Evolutionary conservation across 1,140 invertebrate genomes (phyloP), one percentile per base, ranked within the genome.

Genomic region (Aleiodes sp.): DNA sequence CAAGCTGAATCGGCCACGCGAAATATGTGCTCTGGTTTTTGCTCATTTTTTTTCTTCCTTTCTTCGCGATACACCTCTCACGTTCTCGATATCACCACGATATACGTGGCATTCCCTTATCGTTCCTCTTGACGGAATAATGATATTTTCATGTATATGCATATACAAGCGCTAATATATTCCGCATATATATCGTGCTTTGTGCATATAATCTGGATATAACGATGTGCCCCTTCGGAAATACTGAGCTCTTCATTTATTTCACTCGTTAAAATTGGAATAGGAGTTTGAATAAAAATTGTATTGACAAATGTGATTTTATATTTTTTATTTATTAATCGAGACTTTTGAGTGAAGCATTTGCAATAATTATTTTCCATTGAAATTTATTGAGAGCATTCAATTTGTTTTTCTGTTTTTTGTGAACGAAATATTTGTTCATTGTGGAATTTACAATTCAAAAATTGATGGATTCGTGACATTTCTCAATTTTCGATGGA

Each of bases 1-100:
- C 57, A 65, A 74, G 73, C 68, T 70, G 73, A 72, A 74, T 72
- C 64, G 70, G 66, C 56, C 57, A 43, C 56, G 57, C 66, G 57
- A 68, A 68, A 68, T 68, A 68, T 68, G 66, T 57, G 39, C 33
- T 26, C 24, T 26, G 29, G 39, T 24, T 33, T 37, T 37, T n/a
- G 7, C 41, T 65, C 59, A 43, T 61, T 41, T 46, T 61, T 52
- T 68, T 31, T 43, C 37, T 56, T 14, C 6, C 2, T 26, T 8
- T 26, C 60, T 46, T 16, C 37, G 46, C 24, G 6, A 35, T 29
- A 14, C 33, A 4, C 35, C 35, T 39, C n/a, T 24, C 16, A 33
- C 19, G 37, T 62, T 21, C 60, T 37, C 60, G 31, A 39, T 39
- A 62, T 19, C n/a, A 29, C 14, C 31, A 60, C 33, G 37, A 35